Evolutionary conservation across 92 coral and sea anemone genomes (phyloP), one percentile per base, ranked within the genome.

Genomic region (Paramuricea clavata): DNA sequence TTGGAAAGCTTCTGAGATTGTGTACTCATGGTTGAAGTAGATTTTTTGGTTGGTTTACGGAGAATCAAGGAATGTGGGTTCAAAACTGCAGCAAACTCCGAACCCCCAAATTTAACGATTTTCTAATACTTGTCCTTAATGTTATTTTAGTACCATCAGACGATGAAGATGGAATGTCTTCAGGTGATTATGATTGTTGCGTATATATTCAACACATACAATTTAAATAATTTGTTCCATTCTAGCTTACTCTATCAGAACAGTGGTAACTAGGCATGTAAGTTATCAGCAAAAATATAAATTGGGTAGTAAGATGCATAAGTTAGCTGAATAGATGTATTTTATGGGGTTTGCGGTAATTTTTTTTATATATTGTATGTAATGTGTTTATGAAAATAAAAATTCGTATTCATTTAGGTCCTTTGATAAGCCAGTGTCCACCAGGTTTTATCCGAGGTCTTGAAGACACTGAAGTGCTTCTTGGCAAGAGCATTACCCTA

Each of bases 381-480:
- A n/a, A n/a, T n/a, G n/a, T n/a, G n/a, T n/a, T n/a, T n/a, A n/a
- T n/a, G n/a, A n/a, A n/a, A n/a, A n/a, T n/a, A 47, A 47, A 47
- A 8, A 30, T 33, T 72, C 4, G 11, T 36, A 15, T 43, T 47
- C 22, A 25, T 42, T 17, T 47, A 79, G 84, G 31, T 30, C 84
- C 84, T 16, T 60, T 79, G 73, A 19, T 79, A 30, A 41, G 44
- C 59, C 64, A 59, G 73, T 79, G 84, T 42, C 72, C 90, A 12
- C 99, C 99, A 13, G 92, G 89, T 59, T 94, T 97, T 81, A 82
- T 92, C 27, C 83, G 95, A 87, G 95, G 94, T 61, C 86, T 97
- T 49, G 85, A 88, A 19, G 88, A 90, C 36, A 88, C 93, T 1
- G 98, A 97, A 56, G 97, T 97, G 21, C 67, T 67, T n/a, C 92